Evolutionary conservation across 30 jellyfish, hydroid and myxozoan genomes (phyloP).

Genomic region (Aurelia coerulea): DNA sequence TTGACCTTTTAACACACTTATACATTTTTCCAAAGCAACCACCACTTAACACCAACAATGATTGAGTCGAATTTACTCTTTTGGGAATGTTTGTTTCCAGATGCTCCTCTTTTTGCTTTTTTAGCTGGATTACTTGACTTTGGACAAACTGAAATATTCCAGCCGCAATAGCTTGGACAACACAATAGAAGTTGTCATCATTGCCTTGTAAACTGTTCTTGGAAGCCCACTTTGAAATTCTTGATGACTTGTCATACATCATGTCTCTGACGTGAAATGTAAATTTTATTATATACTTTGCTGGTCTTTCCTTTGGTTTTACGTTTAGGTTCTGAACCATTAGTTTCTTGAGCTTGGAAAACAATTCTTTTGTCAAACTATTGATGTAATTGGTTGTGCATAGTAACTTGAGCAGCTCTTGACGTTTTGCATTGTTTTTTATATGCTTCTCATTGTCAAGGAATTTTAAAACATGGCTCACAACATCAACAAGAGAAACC

Average conservation of each 20-base stretch:
- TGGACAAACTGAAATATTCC: slow-evolving; percentile 35
- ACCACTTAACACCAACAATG: neutral
- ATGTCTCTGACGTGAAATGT: slow-evolving; percentile 42
- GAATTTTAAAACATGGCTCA: slow-evolving; percentile 28
- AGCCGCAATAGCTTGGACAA: slow-evolving; percentile 39
- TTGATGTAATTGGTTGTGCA: slow-evolving; percentile 18
- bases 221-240: slow-evolving; percentile 34
- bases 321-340: slow-evolving; percentile 23
- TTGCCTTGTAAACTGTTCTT: slow-evolving; percentile 24
- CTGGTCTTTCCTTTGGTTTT: slow-evolving; percentile 21
- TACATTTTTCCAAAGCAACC: slow-evolving; percentile 43
- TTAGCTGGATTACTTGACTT: slow-evolving; percentile 16
- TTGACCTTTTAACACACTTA: slow-evolving; percentile 37
- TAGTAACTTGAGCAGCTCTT: slow-evolving; percentile 28
- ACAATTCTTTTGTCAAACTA: slow-evolving; percentile 18
- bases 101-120: neutral
- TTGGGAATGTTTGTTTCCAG: no score
- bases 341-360: slow-evolving; percentile 36
- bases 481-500: slow-evolving; percentile 29
- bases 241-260: slow-evolving; percentile 35
- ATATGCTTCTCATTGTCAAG: slow-evolving; percentile 46
- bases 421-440: slow-evolving; percentile 36
- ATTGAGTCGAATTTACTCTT: neutral
- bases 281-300: neutral
- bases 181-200: slow-evolving; percentile 25